Base-by-base conservation (phyloP, 2,797 vertebrate genomes). In the Echiichthys vipera region DNA sequence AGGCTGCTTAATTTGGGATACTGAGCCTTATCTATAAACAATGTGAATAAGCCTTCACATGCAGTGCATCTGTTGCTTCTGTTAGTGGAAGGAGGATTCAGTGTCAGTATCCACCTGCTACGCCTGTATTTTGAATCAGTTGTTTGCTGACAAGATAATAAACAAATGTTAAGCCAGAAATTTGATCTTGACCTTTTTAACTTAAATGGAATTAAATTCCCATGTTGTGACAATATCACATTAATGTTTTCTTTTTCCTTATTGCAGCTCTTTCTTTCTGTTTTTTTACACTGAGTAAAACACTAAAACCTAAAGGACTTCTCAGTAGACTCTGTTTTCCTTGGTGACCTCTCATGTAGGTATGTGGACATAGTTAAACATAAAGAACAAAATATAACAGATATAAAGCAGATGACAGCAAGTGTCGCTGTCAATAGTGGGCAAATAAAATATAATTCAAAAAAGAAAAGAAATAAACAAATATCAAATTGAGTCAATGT, bases 1-100 rank as follows among this genome's bases (percentile, higher is more conserved):
- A 74, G 81, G 70, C 71, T 84, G 74, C 75, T 88, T 91, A 84
- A 92, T 90, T 88, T 90, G 88, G 84, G 78, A 54, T 56, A 36
- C 82, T 88, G 83, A 90, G 85, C 80, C 74, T 69, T 55, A 67
- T 39, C 56, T 77, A 72, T 65, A 74, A 84, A 83, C 71, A 74
- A 45, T 78, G 67, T 66, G 65, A 77, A 63, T 54, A 61, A 73
- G 56, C 50, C 40, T 74, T 37, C 29, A 39, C 70, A 58, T 58
- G 30, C 43, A 55, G 15, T 53, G 55, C 64, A 64, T 55, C 34
- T 40, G 46, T 47, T 62, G 45, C 20, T 9, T 3, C 11, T 43
- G 25, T 25, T 71, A 11, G 12, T 61, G 27, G 50, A 64, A 24
- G 30, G 39, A 73, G 65, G 71, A 49, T 29, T 59, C 47, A 14